These are phyloP conservation scores for Andrena praecox DNA, from an alignment of 2,888 invertebrate genomes.

Conservation along the genomic window DNA sequence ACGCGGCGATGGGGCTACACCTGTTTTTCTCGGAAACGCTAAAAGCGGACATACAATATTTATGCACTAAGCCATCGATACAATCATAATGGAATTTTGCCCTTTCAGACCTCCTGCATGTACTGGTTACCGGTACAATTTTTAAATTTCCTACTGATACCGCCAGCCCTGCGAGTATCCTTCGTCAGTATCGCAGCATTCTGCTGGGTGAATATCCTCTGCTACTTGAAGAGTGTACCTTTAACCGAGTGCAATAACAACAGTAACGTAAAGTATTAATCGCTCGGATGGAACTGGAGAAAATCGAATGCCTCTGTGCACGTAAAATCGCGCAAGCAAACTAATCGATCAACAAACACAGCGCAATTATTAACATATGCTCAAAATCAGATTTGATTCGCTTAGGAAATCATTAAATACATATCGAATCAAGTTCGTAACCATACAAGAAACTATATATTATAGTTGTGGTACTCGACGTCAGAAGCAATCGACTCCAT, in stretches of 20 bases:
- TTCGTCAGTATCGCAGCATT: constrained; percentile 93
- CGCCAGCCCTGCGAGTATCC: constrained; percentile 90
- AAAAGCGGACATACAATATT: no score
- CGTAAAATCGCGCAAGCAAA: background rate
- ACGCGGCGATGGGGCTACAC: no score
- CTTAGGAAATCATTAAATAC: no score
- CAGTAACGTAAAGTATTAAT: constrained; percentile 33
- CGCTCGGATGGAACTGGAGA: background rate
- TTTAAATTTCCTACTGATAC: constrained; percentile 91
- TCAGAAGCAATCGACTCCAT: no score
- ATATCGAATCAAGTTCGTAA: no score
- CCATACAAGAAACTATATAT: no score
- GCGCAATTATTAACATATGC: constrained; percentile 17
- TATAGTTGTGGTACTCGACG: no score
- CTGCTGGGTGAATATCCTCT: constrained; percentile 94
- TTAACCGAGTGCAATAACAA: constrained; percentile 29
- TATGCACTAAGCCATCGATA: background rate
- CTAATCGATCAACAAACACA: background rate
- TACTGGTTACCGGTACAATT: constrained; percentile 95
- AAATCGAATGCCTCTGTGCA: background rate
- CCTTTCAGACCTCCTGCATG: constrained; percentile 89
- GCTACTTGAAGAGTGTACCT: constrained; percentile 88
- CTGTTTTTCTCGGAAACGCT: no score
- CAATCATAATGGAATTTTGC: constrained; percentile 70
- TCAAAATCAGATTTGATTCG: background rate